Evolutionary conservation across 2,113 vertebrate genomes (phyloP).

Genomic region (Periophthalmus modestus): DNA sequence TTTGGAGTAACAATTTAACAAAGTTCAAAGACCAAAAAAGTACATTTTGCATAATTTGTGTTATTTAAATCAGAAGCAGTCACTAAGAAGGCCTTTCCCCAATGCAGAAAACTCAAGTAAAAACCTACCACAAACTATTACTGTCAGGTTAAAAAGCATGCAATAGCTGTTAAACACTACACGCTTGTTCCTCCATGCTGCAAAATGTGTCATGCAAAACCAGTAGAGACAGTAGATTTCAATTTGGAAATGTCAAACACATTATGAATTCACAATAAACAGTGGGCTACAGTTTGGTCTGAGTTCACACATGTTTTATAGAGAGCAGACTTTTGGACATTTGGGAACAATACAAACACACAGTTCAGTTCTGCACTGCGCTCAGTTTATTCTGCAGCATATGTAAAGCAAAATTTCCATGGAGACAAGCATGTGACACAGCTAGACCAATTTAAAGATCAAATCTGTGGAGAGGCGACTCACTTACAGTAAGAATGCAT

Average conservation of each 20-base stretch:
- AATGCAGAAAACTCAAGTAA: neutral
- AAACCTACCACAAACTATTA: neutral
- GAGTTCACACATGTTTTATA: neutral
- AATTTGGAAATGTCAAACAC: conserved; percentile 11
- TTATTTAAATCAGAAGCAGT: neutral
- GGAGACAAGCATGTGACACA: too few relatives aligned
- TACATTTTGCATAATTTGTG: too few relatives aligned
- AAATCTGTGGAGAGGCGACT: too few relatives aligned
- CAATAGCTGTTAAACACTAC: neutral
- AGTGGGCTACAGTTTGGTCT: neutral
- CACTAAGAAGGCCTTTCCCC: neutral
- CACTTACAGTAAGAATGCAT: too few relatives aligned
- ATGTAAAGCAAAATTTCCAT: neutral
- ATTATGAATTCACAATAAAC: neutral
- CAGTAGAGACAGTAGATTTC: conserved; percentile 1
- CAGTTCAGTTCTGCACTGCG: neutral
- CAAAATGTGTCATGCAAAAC: neutral
- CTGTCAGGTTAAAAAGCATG: neutral
- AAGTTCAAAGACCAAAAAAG: neutral
- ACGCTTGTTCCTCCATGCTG: neutral
- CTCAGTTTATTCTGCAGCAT: neutral
- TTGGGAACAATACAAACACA: conserved; percentile 1
- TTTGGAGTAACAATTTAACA: too few relatives aligned
- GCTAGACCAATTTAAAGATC: too few relatives aligned
- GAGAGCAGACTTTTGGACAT: neutral